Evolutionary conservation across 2,797 vertebrate species (phyloP).

Genomic region (Malacoctenus gilli): DNA sequence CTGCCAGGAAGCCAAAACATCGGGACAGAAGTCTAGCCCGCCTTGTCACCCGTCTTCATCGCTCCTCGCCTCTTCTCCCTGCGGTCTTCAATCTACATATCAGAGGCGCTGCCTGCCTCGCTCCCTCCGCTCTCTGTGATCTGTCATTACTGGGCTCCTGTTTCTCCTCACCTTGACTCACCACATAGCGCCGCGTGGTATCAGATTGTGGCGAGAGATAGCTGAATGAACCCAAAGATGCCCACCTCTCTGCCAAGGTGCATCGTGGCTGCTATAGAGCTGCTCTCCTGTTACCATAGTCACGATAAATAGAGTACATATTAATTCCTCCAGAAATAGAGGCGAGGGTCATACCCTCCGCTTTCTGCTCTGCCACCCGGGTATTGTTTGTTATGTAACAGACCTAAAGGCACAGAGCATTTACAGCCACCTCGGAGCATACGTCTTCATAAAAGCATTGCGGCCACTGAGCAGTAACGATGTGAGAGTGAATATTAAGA

Average conservation of each 20-base stretch:
- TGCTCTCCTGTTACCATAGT: conserved; percentile 63
- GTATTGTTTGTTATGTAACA: conserved; percentile 52
- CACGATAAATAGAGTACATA: conserved; percentile 59
- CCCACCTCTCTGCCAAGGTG: conserved; percentile 36
- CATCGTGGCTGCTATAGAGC: conserved; percentile 13
- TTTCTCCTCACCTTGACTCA: conserved; percentile 53
- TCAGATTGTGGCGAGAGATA: conserved; percentile 35
- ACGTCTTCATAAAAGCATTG: conserved; percentile 11
- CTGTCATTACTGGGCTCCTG: conserved; percentile 38
- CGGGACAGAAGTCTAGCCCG: not conserved
- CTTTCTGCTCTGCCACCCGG: conserved; percentile 33
- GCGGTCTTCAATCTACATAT: conserved; percentile 16
- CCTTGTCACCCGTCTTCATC: conserved; percentile 10
- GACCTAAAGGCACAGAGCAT: conserved; percentile 29
- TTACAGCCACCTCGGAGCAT: conserved; percentile 4
- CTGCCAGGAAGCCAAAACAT: conserved; percentile 22
- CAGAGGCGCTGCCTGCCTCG: conserved; percentile 40
- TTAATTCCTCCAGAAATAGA: conserved; percentile 59
- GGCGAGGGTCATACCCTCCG: conserved; percentile 49
- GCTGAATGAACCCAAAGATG: conserved; percentile 44
- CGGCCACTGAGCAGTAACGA: not conserved
- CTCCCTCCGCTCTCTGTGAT: conserved; percentile 20
- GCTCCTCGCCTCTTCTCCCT: conserved; percentile 9
- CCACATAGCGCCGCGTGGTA: conserved; percentile 21
- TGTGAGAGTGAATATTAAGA: not conserved